Percentiles rank a stretch among this genome's conserved stretches.
Conservation (phyloP, 1,140 invertebrate species). For the Coelopa frigida region DNA sequence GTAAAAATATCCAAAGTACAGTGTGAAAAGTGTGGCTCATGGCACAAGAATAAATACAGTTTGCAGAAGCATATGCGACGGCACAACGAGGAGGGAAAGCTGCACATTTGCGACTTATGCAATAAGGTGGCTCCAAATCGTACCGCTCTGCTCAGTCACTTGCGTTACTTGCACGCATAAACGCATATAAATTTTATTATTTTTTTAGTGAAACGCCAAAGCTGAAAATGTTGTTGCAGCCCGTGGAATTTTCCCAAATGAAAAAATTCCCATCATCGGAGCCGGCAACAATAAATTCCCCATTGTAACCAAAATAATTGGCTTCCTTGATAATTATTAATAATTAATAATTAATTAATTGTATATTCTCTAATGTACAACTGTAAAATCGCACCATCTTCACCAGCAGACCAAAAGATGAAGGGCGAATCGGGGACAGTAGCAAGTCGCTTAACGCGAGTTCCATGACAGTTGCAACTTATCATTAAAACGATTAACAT, state of each 20-base stretch:
- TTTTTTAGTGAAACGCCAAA: background rate
- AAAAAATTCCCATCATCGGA: constrained; percentile 95
- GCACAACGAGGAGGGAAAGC: constrained; percentile 23
- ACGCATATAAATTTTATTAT: constrained; percentile 15
- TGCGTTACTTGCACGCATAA: constrained; percentile 34
- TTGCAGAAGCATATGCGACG: constrained; percentile 34
- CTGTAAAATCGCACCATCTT: constrained; percentile 88
- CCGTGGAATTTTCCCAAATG: constrained; percentile 85
- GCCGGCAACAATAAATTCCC: constrained; percentile 55
- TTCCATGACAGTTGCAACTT: constrained; percentile 70
- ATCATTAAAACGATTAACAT: constrained; percentile 50
- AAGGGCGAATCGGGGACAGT: constrained; percentile 75
- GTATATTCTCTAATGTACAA: constrained; percentile 74
- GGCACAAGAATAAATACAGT: constrained; percentile 40
- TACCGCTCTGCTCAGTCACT: constrained; percentile 36
- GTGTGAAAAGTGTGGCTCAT: constrained; percentile 38
- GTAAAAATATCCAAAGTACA: constrained; percentile 35
- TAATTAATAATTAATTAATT: too few relatives aligned
- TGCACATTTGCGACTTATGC: constrained; percentile 30
- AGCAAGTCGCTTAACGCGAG: constrained; percentile 81
- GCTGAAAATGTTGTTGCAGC: too few relatives aligned
- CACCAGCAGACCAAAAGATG: constrained; percentile 88
- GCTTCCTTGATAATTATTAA: constrained; percentile 98
- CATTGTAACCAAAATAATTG: constrained; percentile 85
- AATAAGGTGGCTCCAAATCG: constrained; percentile 38